Base-by-base conservation (phyloP, 2,888 invertebrate genomes). In the Zootermopsis nevadensis region DNA sequence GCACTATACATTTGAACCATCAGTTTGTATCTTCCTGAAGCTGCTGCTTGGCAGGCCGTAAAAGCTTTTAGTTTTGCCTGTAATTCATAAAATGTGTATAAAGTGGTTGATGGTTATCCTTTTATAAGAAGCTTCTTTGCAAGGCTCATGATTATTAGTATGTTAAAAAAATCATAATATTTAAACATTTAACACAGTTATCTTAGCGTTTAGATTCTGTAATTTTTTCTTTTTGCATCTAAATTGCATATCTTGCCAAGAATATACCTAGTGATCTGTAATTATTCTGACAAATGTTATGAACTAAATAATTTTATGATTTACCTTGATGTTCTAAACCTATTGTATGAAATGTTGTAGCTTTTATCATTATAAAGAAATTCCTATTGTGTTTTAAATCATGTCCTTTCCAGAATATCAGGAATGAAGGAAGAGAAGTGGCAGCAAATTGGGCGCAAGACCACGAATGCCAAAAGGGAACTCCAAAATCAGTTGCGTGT, bases 31-130 rank as follows among this genome's bases (percentile, higher is more conserved):
- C n/a, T 60, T 60, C n/a, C 0, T 27, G n/a, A 60, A 27, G 60
- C n/a, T 27, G n/a, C 60, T 60, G 60, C 60, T n/a, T 60, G 60
- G 60, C 60, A 60, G n/a, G 60, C 2, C 1, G n/a, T n/a, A 48
- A 48, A 0, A 27, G n/a, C 27, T 60, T 8, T 60, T n/a, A 27
- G 60, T 27, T 60, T 38, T 74, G 22, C 35, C 33, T 77, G 53
- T 53, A 27, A 77, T 53, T 55, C 24, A 81, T 69, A 69, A 33
- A 69, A 81, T n/a, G 33, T 81, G 72, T 81, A 72, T 72, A 81
- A 81, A 81, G 31, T 72, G 72, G 81, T 72, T 72, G 38, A 33
- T 81, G 81, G 81, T 81, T 79, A 66, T 38, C 38, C 79, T 79
- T 27, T 76, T 38, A 27, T 27, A 76, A 76, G n/a, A 38, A 42